A percentile compares a stretch with the other conserved stretches of the same genome.
These are phyloP conservation scores for Actenoides hombroni DNA, from an alignment of 2,113 vertebrate species.

Conservation along the genomic window DNA sequence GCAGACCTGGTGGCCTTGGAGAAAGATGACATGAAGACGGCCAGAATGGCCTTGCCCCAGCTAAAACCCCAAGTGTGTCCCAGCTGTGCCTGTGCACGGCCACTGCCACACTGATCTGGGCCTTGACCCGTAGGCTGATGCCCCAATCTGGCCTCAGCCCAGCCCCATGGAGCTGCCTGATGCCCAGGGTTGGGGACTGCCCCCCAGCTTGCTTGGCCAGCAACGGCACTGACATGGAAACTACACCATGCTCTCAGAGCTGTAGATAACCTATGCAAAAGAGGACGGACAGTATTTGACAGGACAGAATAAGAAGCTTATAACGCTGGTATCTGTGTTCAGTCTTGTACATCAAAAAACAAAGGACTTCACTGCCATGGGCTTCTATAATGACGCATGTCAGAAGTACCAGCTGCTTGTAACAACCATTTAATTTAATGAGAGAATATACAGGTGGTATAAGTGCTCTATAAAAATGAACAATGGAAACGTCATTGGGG, in stretches of 20 bases:
- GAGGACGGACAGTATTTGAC: not conserved
- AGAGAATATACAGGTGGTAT: not conserved
- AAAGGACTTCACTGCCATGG: not conserved
- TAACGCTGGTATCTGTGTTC: fast-evolving
- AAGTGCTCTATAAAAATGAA: not conserved
- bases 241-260: not conserved
- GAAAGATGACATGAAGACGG: not conserved
- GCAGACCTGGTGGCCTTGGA: not conserved
- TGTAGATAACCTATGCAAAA: not conserved
- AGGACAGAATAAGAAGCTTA: not conserved
- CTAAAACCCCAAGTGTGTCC: not conserved
- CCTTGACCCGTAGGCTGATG: fast-evolving
- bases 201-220: fast-evolving
- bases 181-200: fast-evolving
- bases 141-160: not conserved
- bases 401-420: not conserved
- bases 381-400: not conserved
- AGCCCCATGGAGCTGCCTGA: not conserved
- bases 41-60: not conserved
- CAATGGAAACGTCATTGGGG: not conserved
- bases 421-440: not conserved
- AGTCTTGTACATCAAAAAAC: not conserved
- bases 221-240: fast-evolving
- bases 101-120: fast-evolving
- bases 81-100: not conserved